These are phyloP conservation scores for Neolamprologus ventralis DNA, from an alignment of 2,113 vertebrate genomes.

Conservation along the genomic window DNA sequence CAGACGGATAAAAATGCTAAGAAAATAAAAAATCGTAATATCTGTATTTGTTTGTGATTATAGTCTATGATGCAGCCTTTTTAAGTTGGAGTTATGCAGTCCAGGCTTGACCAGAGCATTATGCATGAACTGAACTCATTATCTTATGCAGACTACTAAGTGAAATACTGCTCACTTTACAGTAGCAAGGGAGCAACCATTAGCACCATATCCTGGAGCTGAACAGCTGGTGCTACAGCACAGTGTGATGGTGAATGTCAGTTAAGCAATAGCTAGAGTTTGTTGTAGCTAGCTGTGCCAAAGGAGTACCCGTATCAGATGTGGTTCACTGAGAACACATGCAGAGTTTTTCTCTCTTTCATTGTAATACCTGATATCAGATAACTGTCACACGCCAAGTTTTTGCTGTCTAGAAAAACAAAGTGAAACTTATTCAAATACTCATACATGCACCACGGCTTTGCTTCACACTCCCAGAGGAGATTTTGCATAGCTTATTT, in stretches of 20 bases:
- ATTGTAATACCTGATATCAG: neutral
- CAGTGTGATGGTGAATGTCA: neutral
- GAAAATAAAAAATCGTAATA: neutral
- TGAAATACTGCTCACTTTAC: neutral
- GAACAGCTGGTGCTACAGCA: neutral
- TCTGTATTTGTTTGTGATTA: neutral
- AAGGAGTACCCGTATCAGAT: conserved; percentile 16
- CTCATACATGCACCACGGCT: neutral
- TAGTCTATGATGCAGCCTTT: neutral
- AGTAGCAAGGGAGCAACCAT: neutral
- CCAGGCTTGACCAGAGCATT: neutral
- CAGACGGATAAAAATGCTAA: neutral
- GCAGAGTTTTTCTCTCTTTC: neutral
- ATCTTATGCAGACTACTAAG: neutral
- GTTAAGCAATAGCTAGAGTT: neutral
- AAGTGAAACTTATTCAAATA: neutral
- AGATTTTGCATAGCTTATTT: neutral
- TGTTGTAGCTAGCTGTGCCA: neutral
- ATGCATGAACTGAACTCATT: neutral
- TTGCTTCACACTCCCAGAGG: neutral
- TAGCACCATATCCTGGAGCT: neutral
- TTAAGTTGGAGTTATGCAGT: neutral
- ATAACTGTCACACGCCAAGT: neutral
- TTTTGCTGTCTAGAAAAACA: neutral
- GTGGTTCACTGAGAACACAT: neutral